Percentiles rank a stretch among this genome's conserved stretches.
phyloP scores from a whole-genome alignment of 2,113 vertebrate genomes.

The Gopherus evgoodei region DNA sequence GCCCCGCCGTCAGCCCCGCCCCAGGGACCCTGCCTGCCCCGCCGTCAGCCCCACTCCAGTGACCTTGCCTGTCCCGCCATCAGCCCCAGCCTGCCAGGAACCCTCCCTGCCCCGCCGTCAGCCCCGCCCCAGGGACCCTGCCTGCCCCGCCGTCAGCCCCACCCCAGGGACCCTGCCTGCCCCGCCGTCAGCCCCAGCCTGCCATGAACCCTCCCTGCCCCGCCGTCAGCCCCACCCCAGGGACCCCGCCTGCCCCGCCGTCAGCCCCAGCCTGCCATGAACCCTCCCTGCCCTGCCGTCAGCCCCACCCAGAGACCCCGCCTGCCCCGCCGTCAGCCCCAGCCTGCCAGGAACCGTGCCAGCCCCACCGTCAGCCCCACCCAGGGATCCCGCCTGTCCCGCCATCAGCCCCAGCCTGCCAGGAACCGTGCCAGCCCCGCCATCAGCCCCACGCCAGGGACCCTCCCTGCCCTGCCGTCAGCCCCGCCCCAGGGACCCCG shows the following conservation, averaged over 20 bases:
- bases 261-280: background rate
- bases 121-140: background rate
- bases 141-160: background rate
- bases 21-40: background rate
- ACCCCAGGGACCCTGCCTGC: no score
- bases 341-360: no score
- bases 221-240: no score
- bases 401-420: no score
- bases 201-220: no score
- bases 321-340: background rate
- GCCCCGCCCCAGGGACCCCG: background rate
- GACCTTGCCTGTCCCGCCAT: background rate
- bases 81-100: no score
- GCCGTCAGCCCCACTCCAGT: background rate
- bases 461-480: background rate
- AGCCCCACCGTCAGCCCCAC: background rate
- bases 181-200: background rate
- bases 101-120: background rate
- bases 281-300: background rate
- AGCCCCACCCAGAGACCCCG: background rate
- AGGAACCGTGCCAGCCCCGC: no score
- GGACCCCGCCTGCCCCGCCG: no score
- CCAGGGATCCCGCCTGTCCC: background rate
- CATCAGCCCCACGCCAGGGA: background rate
- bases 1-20: background rate